Evolutionary conservation across 2,888 invertebrate species (phyloP), one percentile per base, ranked within the genome.

Genomic region (Unio pictorum): DNA sequence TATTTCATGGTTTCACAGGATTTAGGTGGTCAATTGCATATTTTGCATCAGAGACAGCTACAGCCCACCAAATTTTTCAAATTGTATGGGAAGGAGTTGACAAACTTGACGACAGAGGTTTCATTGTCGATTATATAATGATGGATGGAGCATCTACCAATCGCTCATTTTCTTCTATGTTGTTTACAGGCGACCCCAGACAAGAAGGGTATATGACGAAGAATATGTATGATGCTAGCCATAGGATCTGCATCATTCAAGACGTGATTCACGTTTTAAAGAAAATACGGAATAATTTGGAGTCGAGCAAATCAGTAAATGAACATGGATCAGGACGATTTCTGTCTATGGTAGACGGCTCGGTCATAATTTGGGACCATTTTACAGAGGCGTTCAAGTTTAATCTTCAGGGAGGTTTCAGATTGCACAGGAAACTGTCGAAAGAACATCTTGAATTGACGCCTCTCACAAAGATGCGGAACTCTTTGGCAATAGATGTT

Each of bases 21-120:
- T 71, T 64, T 57, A 60, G 69, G 57, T 73, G 70, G 73, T 70
- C 69, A 59, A 68, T 73, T 15, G 73, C 68, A 23, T 73, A 70
- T 59, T 73, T 67, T 70, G 23, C 23, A 23, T 23, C 23, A 23
- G 23, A 23, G 23, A 63, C 69, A 45, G 64, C 45, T 4, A 66
- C 66, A 28, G 55, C 67, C 23, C 63, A 64, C 3, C 65, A 70
- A 55, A 59, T 73, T 1, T 66, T 67, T 30, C 56, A 20, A 20
- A 67, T 20, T 1, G 67, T 67, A n/a, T 68, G 67, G 64, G 18
- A 72, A 60, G 64, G 65, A 45, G 69, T 72, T 17, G 67, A 73
- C 23, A 30, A 8, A 20, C 23, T 66, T 20, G 61, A 64, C 57
- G 69, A 73, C 20, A 5, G 20, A n/a, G 62, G 62, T 23, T 63